Evolutionary conservation across 2,888 invertebrate species (phyloP).

Genomic region (Drosophila quinaria): DNA sequence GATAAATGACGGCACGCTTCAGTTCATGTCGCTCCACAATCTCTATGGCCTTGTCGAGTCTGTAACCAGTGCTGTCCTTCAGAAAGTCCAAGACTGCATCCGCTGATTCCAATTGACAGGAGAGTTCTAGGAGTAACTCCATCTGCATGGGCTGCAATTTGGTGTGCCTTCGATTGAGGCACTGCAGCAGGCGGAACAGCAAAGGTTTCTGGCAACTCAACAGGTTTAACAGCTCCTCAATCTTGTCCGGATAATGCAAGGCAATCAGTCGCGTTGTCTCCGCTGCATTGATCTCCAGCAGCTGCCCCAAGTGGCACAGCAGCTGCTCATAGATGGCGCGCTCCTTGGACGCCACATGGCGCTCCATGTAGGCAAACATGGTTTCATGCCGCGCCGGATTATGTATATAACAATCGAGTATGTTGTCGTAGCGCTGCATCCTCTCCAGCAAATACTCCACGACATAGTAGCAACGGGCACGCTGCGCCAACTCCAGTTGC

Average conservation of each 20-base stretch:
- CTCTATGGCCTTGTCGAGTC: conserved; percentile 88
- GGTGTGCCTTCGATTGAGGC: conserved; percentile 86
- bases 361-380: conserved; percentile 87
- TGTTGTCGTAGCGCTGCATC: conserved; percentile 88
- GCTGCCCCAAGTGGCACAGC: conserved; percentile 85
- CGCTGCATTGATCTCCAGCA: conserved; percentile 88
- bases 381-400: conserved; percentile 88
- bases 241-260: conserved; percentile 86
- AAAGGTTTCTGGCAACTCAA: conserved; percentile 60
- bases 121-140: conserved; percentile 88
- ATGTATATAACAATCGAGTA: conserved; percentile 89
- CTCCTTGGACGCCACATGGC: conserved; percentile 85
- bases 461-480: conserved; percentile 90
- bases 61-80: conserved; percentile 87
- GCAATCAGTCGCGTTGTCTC: conserved; percentile 89
- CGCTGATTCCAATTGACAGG: conserved; percentile 87
- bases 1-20: conserved; percentile 89
- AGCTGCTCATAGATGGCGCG: conserved; percentile 86
- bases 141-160: conserved; percentile 86
- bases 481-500: conserved; percentile 88
- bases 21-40: conserved; percentile 89
- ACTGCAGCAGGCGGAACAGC: conserved; percentile 88
- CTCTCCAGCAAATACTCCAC: conserved; percentile 90
- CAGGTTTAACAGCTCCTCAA: conserved; percentile 85
- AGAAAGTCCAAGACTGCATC: conserved; percentile 87